These are phyloP conservation scores for Periplaneta americana DNA, from an alignment of 1,140 invertebrate species.

Conservation along the genomic window DNA sequence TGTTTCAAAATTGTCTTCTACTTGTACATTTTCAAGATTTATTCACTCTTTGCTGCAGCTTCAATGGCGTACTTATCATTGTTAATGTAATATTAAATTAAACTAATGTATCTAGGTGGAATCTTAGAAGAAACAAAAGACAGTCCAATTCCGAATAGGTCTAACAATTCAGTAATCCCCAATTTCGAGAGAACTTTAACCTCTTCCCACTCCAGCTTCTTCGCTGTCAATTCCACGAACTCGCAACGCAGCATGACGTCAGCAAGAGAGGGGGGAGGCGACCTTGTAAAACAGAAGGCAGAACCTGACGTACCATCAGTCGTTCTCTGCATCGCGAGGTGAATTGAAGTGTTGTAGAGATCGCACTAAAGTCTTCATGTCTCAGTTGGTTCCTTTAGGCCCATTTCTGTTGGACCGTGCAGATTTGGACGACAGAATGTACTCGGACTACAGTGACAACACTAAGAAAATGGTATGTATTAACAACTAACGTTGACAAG, in stretches of 20 bases:
- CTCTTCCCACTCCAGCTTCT: background rate
- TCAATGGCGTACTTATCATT: too few relatives aligned
- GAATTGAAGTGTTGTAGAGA: background rate
- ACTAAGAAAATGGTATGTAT: slow-evolving; percentile 1
- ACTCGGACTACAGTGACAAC: slow-evolving; percentile 1
- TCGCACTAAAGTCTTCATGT: background rate
- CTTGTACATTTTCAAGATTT: too few relatives aligned
- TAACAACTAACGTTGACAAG: background rate
- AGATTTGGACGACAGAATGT: background rate
- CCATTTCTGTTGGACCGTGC: background rate
- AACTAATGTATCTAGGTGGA: too few relatives aligned
- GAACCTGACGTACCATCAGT: background rate
- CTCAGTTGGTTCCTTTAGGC: slow-evolving; percentile 1
- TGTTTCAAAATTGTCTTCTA: too few relatives aligned
- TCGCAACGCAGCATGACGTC: slow-evolving; percentile 10
- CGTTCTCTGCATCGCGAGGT: background rate
- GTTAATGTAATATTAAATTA: too few relatives aligned
- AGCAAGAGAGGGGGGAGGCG: background rate
- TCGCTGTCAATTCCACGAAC: background rate
- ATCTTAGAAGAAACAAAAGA: too few relatives aligned
- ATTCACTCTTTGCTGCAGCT: too few relatives aligned
- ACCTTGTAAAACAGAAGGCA: slow-evolving; percentile 7
- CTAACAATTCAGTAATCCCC: background rate
- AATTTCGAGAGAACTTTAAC: background rate
- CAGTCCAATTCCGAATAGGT: background rate